Conservation (phyloP, 2,797 vertebrate species). For the Pseudotriccus pelzelni region DNA sequence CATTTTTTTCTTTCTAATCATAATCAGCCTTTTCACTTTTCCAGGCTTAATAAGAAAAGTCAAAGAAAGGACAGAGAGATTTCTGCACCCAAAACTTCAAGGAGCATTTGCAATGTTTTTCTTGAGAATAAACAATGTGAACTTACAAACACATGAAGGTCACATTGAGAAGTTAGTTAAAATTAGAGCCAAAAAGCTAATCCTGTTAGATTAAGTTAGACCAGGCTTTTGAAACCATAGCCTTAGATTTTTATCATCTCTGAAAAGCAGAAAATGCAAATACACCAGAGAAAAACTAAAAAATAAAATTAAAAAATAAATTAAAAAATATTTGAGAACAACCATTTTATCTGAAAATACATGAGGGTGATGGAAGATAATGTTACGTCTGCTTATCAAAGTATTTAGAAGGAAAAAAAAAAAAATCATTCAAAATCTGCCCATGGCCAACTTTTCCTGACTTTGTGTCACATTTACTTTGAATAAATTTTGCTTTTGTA, state of each 20-base stretch:
- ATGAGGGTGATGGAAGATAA: background rate
- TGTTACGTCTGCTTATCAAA: background rate
- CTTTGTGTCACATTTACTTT: conserved; percentile 23
- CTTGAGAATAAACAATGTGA: background rate
- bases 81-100: conserved; percentile 11
- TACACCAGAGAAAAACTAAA: background rate
- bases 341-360: background rate
- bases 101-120: background rate
- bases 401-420: conserved; percentile 3
- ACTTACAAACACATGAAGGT: background rate
- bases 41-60: background rate
- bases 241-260: background rate
- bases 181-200: conserved; percentile 15
- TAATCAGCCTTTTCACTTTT: conserved; percentile 13
- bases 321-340: background rate
- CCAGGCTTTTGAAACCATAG: background rate
- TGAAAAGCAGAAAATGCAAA: background rate
- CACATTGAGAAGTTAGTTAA: conserved; percentile 15
- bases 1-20: conserved; percentile 13
- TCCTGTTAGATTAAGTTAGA: background rate
- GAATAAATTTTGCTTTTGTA: conserved; percentile 13
- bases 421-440: background rate
- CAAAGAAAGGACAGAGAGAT: background rate
- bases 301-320: background rate
- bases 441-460: background rate